Percentiles rank a stretch among this genome's conserved stretches.
Conservation (phyloP, 2,113 vertebrate genomes). For the Chunga burmeisteri region DNA sequence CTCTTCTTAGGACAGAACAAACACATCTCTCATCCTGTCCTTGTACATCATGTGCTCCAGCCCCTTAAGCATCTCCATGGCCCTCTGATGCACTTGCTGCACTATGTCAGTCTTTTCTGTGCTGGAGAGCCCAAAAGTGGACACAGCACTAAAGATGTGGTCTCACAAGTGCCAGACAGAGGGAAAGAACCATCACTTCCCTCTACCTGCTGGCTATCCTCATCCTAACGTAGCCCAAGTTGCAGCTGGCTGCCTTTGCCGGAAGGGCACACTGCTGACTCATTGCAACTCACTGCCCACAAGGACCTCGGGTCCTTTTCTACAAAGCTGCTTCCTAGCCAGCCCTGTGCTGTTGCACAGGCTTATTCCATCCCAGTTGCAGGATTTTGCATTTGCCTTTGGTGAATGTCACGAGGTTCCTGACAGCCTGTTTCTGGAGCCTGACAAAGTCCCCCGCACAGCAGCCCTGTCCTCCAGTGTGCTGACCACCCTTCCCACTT, state of each 20-base stretch:
- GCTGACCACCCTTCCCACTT: not conserved
- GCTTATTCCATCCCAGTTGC: not conserved
- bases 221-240: not conserved
- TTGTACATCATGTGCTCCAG: not conserved
- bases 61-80: not conserved
- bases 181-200: not conserved
- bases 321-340: not conserved
- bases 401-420: not conserved
- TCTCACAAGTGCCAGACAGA: not conserved
- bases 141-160: not conserved
- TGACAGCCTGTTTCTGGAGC: not conserved
- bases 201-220: not conserved
- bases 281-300: not conserved
- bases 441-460: not conserved
- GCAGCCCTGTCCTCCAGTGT: not conserved
- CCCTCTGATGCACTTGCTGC: not conserved
- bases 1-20: not conserved
- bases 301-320: fast-evolving
- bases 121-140: not conserved
- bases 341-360: not conserved
- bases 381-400: not conserved
- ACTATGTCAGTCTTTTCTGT: not conserved
- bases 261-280: not conserved
- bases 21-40: not conserved
- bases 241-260: not conserved